Conservation (phyloP, 2,797 vertebrate genomes). For the Lophura swinhoii region DNA sequence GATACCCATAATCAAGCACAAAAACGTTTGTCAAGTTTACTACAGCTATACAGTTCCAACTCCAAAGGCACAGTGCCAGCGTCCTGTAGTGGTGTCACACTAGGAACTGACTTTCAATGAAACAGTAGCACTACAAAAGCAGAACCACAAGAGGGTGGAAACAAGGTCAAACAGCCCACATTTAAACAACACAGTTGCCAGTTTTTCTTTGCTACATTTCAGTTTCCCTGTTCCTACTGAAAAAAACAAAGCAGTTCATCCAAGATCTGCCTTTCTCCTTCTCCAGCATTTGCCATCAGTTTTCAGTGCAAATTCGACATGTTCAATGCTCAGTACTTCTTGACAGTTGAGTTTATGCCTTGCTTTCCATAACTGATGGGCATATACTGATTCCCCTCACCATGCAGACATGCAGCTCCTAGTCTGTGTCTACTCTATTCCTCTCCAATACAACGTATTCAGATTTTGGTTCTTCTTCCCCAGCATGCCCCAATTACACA, state of each 20-base stretch:
- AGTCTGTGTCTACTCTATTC: neutral
- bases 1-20: neutral
- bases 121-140: neutral
- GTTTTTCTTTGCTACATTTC: neutral
- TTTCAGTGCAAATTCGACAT: neutral
- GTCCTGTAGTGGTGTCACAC: neutral
- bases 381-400: neutral
- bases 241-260: neutral
- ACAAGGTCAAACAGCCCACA: neutral
- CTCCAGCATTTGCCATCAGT: neutral
- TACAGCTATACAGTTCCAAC: neutral
- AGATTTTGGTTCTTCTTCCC: neutral
- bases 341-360: neutral
- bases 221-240: neutral
- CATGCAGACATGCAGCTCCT: neutral
- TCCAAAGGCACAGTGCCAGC: neutral
- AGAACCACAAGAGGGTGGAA: neutral
- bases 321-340: neutral
- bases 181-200: neutral
- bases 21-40: neutral
- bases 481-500: neutral
- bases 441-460: neutral
- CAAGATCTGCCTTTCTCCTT: neutral
- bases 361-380: neutral
- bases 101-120: neutral